phyloP scores from a whole-genome alignment of 2,888 invertebrate genomes.

The Synanthedon andrenaeformis region DNA sequence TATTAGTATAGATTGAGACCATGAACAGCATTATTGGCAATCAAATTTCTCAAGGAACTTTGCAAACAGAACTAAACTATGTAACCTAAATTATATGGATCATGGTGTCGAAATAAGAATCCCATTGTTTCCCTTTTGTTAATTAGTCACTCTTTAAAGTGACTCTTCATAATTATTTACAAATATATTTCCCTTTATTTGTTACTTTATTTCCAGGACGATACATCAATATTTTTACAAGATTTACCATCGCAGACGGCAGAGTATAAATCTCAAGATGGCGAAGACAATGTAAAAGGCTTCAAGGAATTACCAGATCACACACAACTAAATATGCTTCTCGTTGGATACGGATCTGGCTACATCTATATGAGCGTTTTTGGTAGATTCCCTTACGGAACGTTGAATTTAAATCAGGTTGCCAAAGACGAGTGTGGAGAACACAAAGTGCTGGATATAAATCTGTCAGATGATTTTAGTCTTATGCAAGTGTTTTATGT shows the following conservation, averaged over 20 bases:
- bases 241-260: conserved; percentile 67
- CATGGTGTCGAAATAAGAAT: no score
- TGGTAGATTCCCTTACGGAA: conserved; percentile 86
- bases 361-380: conserved; percentile 81
- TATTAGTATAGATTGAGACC: no score
- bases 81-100: no score
- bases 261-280: conserved; percentile 60
- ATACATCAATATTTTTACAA: conserved; percentile 67
- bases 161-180: no score
- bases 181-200: no score
- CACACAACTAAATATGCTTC: conserved; percentile 77
- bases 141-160: no score
- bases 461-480: conserved; percentile 78
- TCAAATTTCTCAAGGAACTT: no score
- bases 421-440: conserved; percentile 67
- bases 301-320: conserved; percentile 73
- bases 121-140: no score
- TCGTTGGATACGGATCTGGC: conserved; percentile 83
- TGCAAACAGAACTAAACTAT: no score
- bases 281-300: conserved; percentile 69
- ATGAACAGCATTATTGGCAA: no score
- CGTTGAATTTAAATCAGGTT: conserved; percentile 71
- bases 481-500: conserved; percentile 75
- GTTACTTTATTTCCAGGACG: conserved; percentile 37
- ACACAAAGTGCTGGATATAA: conserved; percentile 74